phyloP scores from a whole-genome alignment of 1,140 invertebrate species.

The Brachionus sp. region DNA sequence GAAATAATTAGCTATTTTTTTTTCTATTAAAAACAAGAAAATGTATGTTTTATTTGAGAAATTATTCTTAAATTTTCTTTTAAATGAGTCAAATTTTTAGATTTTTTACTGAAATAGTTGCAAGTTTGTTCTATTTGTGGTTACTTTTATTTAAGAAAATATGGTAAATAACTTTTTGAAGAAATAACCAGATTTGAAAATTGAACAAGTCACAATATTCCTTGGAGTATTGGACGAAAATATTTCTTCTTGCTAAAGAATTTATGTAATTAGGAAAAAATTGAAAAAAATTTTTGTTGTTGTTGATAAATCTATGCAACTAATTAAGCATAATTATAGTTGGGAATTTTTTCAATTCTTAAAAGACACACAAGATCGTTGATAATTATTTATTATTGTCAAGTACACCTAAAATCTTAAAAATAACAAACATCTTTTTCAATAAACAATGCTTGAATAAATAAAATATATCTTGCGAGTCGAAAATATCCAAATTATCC shows the following conservation, averaged over 20 bases:
- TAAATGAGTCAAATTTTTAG: too few relatives aligned
- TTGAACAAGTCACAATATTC: not conserved
- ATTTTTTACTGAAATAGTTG: too few relatives aligned
- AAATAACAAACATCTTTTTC: conserved; percentile 7
- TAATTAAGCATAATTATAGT: not conserved
- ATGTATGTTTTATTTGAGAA: too few relatives aligned
- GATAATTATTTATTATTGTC: not conserved
- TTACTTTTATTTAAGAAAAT: too few relatives aligned
- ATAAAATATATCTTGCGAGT: not conserved
- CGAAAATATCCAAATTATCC: conserved; percentile 7
- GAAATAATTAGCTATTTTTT: too few relatives aligned
- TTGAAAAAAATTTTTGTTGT: too few relatives aligned
- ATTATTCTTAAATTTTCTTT: too few relatives aligned
- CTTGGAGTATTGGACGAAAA: not conserved
- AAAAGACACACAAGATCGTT: not conserved
- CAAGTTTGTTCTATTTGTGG: too few relatives aligned
- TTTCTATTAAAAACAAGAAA: too few relatives aligned
- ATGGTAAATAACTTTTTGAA: too few relatives aligned
- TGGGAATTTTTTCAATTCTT: not conserved
- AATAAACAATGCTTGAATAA: conserved; percentile 7
- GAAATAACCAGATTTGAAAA: not conserved
- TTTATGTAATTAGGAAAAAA: not conserved
- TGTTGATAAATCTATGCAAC: not conserved
- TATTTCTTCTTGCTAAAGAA: not conserved
- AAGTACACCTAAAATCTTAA: not conserved